Base-by-base conservation (phyloP, 2,113 vertebrate species). In the Sprattus sprattus region DNA sequence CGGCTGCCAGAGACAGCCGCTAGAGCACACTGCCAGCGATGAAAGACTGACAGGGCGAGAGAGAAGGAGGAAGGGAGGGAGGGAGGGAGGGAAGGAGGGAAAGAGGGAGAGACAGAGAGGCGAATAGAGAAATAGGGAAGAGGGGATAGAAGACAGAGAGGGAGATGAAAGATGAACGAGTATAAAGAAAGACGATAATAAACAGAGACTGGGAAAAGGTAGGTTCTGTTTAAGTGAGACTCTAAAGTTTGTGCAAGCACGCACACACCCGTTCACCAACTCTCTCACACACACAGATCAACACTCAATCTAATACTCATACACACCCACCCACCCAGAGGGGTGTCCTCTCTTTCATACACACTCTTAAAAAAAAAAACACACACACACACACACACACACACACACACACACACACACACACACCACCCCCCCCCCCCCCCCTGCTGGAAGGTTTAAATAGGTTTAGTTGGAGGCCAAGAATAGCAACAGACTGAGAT, bases 401-500 rank as follows among this genome's bases (percentile, higher is more conserved):
- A n/a, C n/a, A n/a, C 32, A 13, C 39, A 64, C 54, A 64, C 54
- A 67, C 82, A 83, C 50, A 7, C 39, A 46, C 25, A 82, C 81
- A 64, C 39, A 84, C 83, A 84, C 83, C 44, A 7, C 81, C 45
- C 45, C 28, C 20, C 22, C 39, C 45, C 4, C 32, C 52, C 71
- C 83, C 81, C 81, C 32, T 80, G 83, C 82, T 22, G 45, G 64
- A 46, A 82, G 88, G 85, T 91, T 91, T 89, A 91, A 91, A 91
- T 88, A 90, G 89, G 85, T 88, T 90, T 87, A 85, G 87, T 84
- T n/a, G 44, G 44, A 84, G 15, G 82, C 50, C 88, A 85, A 85
- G 89, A 90, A 92, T 92, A 90, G 89, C 54, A 90, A 49, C 80
- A 83, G 81, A 52, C 85, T 87, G 83, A 83, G 82, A 85, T 84